A percentile compares a stretch with the other conserved stretches of the same genome.
Conservation (phyloP, 2,888 invertebrate genomes). For the Eupithecia vulgata region DNA sequence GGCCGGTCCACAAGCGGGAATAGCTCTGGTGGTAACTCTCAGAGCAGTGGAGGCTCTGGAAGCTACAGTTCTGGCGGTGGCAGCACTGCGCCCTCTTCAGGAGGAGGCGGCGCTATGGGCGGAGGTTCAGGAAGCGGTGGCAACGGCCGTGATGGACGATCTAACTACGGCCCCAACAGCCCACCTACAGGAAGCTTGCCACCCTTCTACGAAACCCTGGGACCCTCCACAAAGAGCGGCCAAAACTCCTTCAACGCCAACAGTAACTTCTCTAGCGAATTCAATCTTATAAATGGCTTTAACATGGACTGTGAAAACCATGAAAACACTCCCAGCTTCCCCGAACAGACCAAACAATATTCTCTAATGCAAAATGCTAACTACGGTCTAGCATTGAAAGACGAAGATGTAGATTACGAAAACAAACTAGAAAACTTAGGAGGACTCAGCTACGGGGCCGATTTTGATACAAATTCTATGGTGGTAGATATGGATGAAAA, state of each 20-base stretch:
- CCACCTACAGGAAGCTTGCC: constrained; percentile 94
- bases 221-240: constrained; percentile 87
- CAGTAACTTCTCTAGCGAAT: constrained; percentile 86
- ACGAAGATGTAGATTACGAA: constrained; percentile 92
- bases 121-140: constrained; percentile 91
- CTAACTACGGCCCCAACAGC: constrained; percentile 94
- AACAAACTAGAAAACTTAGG: constrained; percentile 89
- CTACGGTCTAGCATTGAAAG: constrained; percentile 91
- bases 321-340: constrained; percentile 81
- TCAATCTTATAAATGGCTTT: constrained; percentile 87
- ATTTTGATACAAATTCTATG: constrained; percentile 90
- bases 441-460: constrained; percentile 82
- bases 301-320: constrained; percentile 91
- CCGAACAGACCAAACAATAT: constrained; percentile 88
- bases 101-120: constrained; percentile 85
- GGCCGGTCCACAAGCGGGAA: constrained; percentile 87
- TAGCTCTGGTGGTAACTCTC: constrained; percentile 81
- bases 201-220: constrained; percentile 93
- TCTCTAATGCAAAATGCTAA: constrained; percentile 92
- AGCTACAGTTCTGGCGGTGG: constrained; percentile 84
- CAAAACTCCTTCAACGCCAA: constrained; percentile 89
- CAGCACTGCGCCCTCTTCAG: constrained; percentile 83
- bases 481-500: constrained; percentile 92
- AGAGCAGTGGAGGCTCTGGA: constrained; percentile 77
- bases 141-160: constrained; percentile 91